Base-by-base conservation (phyloP, 2,113 vertebrate genomes). In the Motacilla alba region DNA sequence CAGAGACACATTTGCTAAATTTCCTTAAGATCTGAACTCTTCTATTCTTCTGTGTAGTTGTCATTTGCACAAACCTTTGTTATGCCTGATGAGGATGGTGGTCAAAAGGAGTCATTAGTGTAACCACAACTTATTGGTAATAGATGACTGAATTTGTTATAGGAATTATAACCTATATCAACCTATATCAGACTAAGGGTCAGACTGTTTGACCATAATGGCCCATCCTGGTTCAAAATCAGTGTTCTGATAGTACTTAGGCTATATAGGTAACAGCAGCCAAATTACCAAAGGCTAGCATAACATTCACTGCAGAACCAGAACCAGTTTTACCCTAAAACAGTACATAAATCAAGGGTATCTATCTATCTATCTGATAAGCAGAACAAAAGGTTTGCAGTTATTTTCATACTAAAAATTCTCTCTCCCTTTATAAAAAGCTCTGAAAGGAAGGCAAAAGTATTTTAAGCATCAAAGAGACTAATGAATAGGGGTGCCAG, bases 381-480 rank as follows among this genome's bases (percentile, higher is more conserved):
- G 15, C 35, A 75, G 63, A 9, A 85, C 91, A 95, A 95, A 97
- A 95, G 31, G 15, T 68, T 93, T 92, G 63, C 92, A 83, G 87
- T 59, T 95, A 96, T 62, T 74, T 93, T 96, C 73, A 94, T 94
- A 84, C 83, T 83, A 90, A 73, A 68, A 95, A 72, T 94, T 96
- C 79, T 94, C 60, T 90, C 52, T 96, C 72, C 76, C 43, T 95
- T 96, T 95, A 96, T 96, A 96, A 97, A 97, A 97, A 96, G 53
- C 87, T 93, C 91, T 98, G 95, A 80, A 97, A 97, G 79, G 83
- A 98, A 97, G 67, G 90, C 86, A 95, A 96, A 97, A 95, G 90
- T 97, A 96, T 98, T 98, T 98, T 97, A 97, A 96, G 91, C 95
- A 97, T 97, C 95, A 97, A 97, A 98, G 80, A 94, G 72, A 50